Percentiles rank a stretch among this genome's conserved stretches.
These are phyloP conservation scores for Cataglyphis cursor DNA, from an alignment of 2,888 invertebrate genomes.

Conservation along the genomic window DNA sequence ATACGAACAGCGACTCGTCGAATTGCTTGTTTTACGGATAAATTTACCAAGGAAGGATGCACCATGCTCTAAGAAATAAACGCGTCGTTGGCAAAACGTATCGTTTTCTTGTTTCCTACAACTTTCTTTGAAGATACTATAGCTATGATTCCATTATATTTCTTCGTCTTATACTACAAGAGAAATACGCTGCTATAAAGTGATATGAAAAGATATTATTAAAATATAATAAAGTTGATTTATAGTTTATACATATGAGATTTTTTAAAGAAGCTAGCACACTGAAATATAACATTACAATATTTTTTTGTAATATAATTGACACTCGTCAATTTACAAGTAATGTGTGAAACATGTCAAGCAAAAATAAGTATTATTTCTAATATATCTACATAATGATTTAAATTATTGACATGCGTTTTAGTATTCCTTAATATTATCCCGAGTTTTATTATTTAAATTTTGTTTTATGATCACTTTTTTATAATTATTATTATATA, in stretches of 20 bases:
- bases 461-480: neutral
- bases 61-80: conserved; percentile 38
- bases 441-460: neutral
- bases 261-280: neutral
- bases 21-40: conserved; percentile 56
- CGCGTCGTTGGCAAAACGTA: conserved; percentile 52
- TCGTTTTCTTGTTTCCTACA: conserved; percentile 50
- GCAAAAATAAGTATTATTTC: neutral
- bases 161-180: conserved; percentile 1
- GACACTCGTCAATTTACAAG: neutral
- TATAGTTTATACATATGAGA: neutral
- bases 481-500: neutral
- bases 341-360: neutral
- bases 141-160: conserved; percentile 26
- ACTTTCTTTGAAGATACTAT: conserved; percentile 40
- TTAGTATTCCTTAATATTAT: neutral
- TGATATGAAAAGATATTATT: neutral
- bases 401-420: neutral
- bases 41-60: conserved; percentile 51
- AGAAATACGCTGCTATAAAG: conserved; percentile 4
- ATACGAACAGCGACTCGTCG: conserved; percentile 51
- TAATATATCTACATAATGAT: neutral
- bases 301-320: neutral
- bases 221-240: neutral
- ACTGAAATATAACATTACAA: neutral